phyloP scores from a whole-genome alignment of 2,113 vertebrate species.

The Oxyura jamaicensis region DNA sequence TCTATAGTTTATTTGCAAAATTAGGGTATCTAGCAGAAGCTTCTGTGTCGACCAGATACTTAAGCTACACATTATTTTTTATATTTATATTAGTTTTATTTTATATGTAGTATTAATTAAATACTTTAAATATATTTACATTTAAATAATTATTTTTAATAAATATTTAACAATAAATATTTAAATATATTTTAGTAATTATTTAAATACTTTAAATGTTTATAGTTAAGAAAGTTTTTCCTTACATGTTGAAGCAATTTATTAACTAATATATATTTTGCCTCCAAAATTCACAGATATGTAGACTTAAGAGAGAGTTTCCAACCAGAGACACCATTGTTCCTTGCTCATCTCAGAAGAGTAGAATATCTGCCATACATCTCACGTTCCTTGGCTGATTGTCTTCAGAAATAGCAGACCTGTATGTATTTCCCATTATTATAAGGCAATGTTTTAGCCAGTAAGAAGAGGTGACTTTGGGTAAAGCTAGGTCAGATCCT shows the following conservation, averaged over 20 bases:
- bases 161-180: no score
- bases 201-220: no score
- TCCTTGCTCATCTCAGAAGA: not conserved
- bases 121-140: no score
- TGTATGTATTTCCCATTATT: not conserved
- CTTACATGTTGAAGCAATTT: not conserved
- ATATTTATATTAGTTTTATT: no score
- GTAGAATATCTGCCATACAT: not conserved
- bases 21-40: not conserved
- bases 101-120: no score
- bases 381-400: not conserved
- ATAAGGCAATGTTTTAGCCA: not conserved
- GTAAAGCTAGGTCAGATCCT: not conserved
- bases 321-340: not conserved
- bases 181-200: no score
- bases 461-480: not conserved
- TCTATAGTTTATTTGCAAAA: not conserved
- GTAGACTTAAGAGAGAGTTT: not conserved
- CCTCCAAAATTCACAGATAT: not conserved
- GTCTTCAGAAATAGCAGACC: not conserved
- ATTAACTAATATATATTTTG: not conserved
- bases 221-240: not conserved
- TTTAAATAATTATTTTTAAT: no score
- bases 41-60: not conserved
- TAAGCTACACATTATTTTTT: not conserved